A percentile compares a stretch with the other conserved stretches of the same genome.
Evolutionary conservation across 2,797 vertebrate genomes (phyloP).

Genomic region (Numenius phaeopus): DNA sequence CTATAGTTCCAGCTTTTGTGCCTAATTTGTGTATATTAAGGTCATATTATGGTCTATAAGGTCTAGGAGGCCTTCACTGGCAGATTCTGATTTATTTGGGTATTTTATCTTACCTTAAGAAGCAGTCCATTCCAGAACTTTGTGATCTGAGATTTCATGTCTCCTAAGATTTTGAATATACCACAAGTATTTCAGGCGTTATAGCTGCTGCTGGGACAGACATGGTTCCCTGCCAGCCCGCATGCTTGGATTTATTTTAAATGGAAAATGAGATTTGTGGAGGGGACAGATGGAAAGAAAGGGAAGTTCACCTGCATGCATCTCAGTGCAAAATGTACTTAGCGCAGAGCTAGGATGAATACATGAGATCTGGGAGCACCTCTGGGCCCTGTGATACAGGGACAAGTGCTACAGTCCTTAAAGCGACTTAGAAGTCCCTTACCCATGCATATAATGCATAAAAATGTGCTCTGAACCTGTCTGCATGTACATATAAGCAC

Average conservation of each 20-base stretch:
- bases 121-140: background rate
- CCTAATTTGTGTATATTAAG: background rate
- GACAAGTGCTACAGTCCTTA: background rate
- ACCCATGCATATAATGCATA: fast-evolving
- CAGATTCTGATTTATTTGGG: background rate
- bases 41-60: background rate
- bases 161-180: background rate
- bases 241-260: background rate
- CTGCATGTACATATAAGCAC: background rate
- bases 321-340: background rate
- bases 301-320: background rate
- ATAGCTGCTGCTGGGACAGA: background rate
- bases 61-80: background rate
- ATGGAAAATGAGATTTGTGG: background rate
- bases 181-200: background rate
- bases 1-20: background rate
- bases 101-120: background rate
- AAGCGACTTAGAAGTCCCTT: background rate
- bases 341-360: background rate
- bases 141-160: background rate
- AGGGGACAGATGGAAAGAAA: background rate
- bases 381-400: background rate
- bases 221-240: background rate
- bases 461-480: background rate
- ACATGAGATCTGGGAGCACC: background rate